Base-by-base conservation (phyloP, 2,888 invertebrate genomes). In the Mycogona germanica region DNA sequence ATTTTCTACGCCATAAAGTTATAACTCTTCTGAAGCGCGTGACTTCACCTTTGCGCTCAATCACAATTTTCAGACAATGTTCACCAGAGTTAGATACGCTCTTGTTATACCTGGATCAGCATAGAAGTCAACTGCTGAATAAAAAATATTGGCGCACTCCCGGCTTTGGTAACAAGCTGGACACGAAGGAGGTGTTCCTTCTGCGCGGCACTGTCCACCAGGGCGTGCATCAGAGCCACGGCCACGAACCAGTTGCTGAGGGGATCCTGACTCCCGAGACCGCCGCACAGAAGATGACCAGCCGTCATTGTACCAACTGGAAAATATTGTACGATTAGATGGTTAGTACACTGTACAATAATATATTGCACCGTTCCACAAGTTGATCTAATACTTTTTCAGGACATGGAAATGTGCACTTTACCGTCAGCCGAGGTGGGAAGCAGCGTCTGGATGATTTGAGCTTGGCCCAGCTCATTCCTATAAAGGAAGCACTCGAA, bases 211-310 rank as follows among this genome's bases (percentile, higher is more conserved):
- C 89, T 92, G 57, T 92, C 91, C 5, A 88, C 80, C 21, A 98
- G 74, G 0, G 87, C 82, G 66, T 98, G 92, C 67, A 88, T 83
- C 25, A 99, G 72, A 0, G 92, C 88, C 0, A 93, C 85, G 0
- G 92, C 79, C 0, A 93, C 86, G 72, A 95, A 91, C 98, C 98
- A 99, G 69, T 88, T 92, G 28, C 91, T 88, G 25, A 93, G 73
- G 0, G 85, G 75, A 67, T 96, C 95, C 0, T 78, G 73, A 49
- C 87, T 88, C 69, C 95, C 93, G 26, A 96, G 72, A 0, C 96
- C 96, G 1, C 88, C 86, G 67, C 95, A 96, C 12, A 97, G 74
- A 23, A 96, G 73, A 71, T 96, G 96, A 0, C 97, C 93, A 58
- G 75, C 71, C 32, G 75, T 74, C 42, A 76, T 67, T 7, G 68